phyloP scores from a whole-genome alignment of 2,113 vertebrate species.

The Podarcis muralis region DNA sequence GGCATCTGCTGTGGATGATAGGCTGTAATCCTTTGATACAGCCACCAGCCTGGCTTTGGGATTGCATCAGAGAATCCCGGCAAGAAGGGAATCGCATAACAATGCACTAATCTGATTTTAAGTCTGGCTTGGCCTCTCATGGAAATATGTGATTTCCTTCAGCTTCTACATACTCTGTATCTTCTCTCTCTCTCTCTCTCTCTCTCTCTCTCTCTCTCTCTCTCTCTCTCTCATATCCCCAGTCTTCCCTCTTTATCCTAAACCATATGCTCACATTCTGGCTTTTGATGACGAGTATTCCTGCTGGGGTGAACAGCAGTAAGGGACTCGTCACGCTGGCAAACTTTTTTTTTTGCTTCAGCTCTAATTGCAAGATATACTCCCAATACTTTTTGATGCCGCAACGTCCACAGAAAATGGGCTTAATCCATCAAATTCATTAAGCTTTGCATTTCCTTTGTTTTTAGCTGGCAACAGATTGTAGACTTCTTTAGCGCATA shows the following conservation, averaged over 20 bases:
- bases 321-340: slow-evolving; percentile 10
- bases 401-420: background rate
- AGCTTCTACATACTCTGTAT: slow-evolving; percentile 6
- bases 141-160: background rate
- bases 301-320: background rate
- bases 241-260: slow-evolving; percentile 49
- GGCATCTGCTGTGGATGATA: background rate
- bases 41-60: slow-evolving; percentile 19
- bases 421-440: background rate
- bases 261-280: slow-evolving; percentile 32
- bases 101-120: slow-evolving; percentile 50
- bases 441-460: background rate
- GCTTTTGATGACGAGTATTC: slow-evolving; percentile 38
- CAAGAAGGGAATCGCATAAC: slow-evolving; percentile 41
- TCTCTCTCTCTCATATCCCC: background rate
- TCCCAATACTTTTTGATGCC: background rate
- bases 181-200: background rate
- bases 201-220: too few species aligned
- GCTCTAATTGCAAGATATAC: slow-evolving; percentile 15
- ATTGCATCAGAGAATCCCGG: slow-evolving; percentile 40
- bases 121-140: slow-evolving; percentile 24
- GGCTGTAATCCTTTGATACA: slow-evolving; percentile 15
- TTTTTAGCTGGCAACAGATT: slow-evolving; percentile 6
- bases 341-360: slow-evolving; percentile 17
- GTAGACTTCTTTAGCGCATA: slow-evolving; percentile 13